phyloP scores from a whole-genome alignment of 1,140 invertebrate species.

The Hydropsyche tenuis region DNA sequence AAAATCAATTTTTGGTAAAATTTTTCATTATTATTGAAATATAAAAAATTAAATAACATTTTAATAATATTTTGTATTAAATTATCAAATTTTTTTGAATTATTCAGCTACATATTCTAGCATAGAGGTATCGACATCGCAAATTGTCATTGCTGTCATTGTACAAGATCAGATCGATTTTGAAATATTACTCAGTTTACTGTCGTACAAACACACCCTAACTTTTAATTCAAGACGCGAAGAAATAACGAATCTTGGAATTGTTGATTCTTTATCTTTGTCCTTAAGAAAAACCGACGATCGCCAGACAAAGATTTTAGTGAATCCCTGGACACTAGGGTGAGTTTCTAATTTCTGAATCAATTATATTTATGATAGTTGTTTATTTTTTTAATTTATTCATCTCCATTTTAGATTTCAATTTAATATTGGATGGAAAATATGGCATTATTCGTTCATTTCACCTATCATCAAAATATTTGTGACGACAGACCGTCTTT shows the following conservation, averaged over 20 bases:
- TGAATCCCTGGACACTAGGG: constrained; percentile 68
- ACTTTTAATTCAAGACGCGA: constrained; percentile 59
- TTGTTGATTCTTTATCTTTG: constrained; percentile 62
- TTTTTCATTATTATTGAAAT: neutral
- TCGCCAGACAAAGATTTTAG: constrained; percentile 57
- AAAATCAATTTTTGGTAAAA: neutral
- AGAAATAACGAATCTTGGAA: constrained; percentile 57
- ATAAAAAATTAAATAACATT: neutral
- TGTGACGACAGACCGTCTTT: constrained; percentile 61
- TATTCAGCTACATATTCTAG: constrained; percentile 42
- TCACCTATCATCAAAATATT: constrained; percentile 65
- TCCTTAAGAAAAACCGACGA: constrained; percentile 55
- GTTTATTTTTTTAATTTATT: constrained; percentile 47
- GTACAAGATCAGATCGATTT: constrained; percentile 53
- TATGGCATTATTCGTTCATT: constrained; percentile 65
- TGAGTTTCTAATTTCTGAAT: constrained; percentile 13
- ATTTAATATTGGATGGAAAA: constrained; percentile 64
- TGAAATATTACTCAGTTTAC: constrained; percentile 59
- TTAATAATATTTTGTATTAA: too few species aligned
- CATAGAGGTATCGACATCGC: constrained; percentile 60
- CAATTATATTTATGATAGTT: neutral
- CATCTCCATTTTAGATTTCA: constrained; percentile 43
- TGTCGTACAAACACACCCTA: constrained; percentile 57
- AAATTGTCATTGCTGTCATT: constrained; percentile 61
- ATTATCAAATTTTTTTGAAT: neutral